These are phyloP conservation scores for Pica pica DNA, from an alignment of 2,113 vertebrate genomes.

Conservation along the genomic window DNA sequence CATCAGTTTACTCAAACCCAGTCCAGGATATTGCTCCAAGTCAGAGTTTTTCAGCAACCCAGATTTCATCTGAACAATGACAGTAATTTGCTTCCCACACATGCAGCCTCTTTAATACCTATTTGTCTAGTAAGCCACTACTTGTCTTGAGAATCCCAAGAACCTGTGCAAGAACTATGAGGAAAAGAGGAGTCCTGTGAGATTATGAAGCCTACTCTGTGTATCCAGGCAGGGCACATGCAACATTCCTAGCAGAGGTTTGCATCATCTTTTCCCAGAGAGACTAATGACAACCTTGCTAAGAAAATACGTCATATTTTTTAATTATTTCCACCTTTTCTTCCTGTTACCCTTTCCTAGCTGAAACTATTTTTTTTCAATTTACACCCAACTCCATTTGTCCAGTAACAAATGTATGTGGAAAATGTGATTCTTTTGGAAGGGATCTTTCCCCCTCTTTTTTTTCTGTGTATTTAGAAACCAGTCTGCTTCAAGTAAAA, in stretches of 20 bases:
- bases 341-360: neutral
- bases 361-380: neutral
- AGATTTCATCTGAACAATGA: neutral
- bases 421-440: neutral
- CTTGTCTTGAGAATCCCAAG: neutral
- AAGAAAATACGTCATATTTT: neutral
- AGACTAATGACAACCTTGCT: neutral
- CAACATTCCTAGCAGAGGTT: neutral
- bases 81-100: neutral
- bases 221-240: neutral
- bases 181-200: neutral
- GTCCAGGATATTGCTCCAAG: neutral
- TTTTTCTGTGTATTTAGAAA: neutral
- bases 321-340: neutral
- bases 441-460: rapidly evolving
- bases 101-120: neutral
- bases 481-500: neutral
- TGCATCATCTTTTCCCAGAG: neutral
- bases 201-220: neutral
- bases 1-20: neutral
- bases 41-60: neutral
- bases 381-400: neutral
- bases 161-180: neutral
- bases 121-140: neutral
- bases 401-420: neutral